Conservation (phyloP, 1,140 invertebrate species). For the Aplysia californica region DNA sequence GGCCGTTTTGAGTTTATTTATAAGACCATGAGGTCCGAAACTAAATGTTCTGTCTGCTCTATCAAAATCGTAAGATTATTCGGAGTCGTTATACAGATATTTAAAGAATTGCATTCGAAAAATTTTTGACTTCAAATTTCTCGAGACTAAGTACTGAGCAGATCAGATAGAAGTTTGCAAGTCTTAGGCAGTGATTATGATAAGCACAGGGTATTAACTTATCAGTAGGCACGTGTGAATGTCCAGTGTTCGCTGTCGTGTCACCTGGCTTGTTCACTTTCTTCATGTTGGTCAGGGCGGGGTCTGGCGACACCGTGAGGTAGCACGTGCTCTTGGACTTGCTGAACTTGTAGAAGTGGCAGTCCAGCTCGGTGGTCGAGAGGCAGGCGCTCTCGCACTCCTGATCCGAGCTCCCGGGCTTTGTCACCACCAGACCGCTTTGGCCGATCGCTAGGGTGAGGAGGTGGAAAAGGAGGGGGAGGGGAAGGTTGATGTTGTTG, state of each 20-base stretch:
- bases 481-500: no score
- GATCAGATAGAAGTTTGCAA: not conserved
- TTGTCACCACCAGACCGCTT: not conserved
- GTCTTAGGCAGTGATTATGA: not conserved
- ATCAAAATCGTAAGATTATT: no score
- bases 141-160: not conserved
- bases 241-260: not conserved
- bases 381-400: not conserved
- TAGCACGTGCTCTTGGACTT: not conserved
- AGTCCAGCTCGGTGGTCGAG: not conserved
- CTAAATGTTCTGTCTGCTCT: no score
- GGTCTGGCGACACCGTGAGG: not conserved
- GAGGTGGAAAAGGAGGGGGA: no score
- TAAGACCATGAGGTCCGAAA: no score
- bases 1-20: no score
- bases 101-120: not conserved
- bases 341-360: slow-evolving; percentile 15
- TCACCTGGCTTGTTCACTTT: slow-evolving; percentile 10
- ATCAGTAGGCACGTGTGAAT: not conserved
- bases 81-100: not conserved
- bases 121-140: not conserved
- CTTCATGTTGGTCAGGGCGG: not conserved
- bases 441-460: not conserved
- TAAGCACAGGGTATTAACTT: not conserved
- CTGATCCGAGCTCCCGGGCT: not conserved